phyloP scores from a whole-genome alignment of 2,797 vertebrate genomes.

The Hydrophis major region DNA sequence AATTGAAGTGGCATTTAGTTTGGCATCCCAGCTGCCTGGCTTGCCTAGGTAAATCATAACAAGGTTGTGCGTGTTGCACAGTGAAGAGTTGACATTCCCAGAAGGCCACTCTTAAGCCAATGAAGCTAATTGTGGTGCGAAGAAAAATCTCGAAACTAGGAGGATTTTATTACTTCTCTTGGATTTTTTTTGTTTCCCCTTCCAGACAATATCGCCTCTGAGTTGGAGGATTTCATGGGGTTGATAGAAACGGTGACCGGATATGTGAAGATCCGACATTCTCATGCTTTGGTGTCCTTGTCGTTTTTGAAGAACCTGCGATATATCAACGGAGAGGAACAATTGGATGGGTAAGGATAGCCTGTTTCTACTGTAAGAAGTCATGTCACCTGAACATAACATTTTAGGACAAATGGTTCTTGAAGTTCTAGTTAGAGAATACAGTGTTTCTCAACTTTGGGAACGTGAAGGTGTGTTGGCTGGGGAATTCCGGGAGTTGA shows the following conservation, averaged over 20 bases:
- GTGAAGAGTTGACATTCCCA: neutral
- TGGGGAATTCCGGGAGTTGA: neutral
- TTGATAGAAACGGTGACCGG: slow-evolving; percentile 94
- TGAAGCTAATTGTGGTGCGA: neutral
- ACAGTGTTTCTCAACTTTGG: neutral
- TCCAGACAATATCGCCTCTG: slow-evolving; percentile 93
- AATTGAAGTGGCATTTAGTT: slow-evolving; percentile 45
- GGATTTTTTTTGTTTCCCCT: neutral
- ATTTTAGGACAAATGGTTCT: neutral
- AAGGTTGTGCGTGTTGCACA: slow-evolving; percentile 11
- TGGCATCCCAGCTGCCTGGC: slow-evolving; percentile 24
- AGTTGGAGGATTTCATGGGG: slow-evolving; percentile 98
- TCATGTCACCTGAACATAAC: neutral
- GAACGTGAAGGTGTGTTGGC: neutral
- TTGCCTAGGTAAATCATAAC: neutral
- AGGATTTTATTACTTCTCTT: neutral
- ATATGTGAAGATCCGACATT: slow-evolving; percentile 95
- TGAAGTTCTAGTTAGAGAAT: neutral
- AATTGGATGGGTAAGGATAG: slow-evolving; percentile 84
- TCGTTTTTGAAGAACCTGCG: slow-evolving; percentile 95
- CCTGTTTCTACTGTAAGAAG: neutral
- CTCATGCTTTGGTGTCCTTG: slow-evolving; percentile 90
- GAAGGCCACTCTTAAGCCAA: neutral
- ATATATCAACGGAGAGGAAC: slow-evolving; percentile 90
- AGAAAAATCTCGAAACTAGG: neutral